Evolutionary conservation across 2,888 invertebrate genomes (phyloP).

Genomic region (Orthosia cruda): DNA sequence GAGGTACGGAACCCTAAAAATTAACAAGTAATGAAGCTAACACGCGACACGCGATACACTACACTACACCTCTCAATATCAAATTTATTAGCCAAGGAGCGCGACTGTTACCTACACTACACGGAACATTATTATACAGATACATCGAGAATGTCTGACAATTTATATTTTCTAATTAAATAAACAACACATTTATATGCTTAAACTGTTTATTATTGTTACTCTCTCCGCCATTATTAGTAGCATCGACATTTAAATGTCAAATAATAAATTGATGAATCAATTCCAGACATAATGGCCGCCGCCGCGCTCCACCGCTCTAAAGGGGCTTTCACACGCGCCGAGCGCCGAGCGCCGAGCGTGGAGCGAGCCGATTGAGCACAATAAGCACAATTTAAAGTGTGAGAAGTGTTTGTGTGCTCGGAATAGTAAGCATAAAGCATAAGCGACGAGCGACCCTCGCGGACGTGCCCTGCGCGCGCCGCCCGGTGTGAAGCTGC

Average conservation of each 20-base stretch:
- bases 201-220: neutral
- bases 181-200: neutral
- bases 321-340: conserved; percentile 4
- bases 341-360: neutral
- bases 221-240: conserved; percentile 1
- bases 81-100: neutral
- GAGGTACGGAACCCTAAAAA: too few species aligned
- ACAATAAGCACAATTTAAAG: conserved; percentile 9
- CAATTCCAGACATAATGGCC: conserved; percentile 18
- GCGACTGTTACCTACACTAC: neutral
- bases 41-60: neutral
- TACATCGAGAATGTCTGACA: too few species aligned
- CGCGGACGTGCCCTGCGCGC: neutral
- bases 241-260: conserved; percentile 18
- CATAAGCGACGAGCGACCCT: neutral
- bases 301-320: conserved; percentile 8
- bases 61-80: neutral
- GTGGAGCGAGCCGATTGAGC: neutral
- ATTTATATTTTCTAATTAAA: neutral
- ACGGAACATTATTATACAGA: too few species aligned
- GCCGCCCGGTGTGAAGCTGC: neutral
- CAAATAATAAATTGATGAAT: conserved; percentile 28
- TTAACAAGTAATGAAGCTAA: neutral
- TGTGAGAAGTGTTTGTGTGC: conserved; percentile 6
- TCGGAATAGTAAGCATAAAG: conserved; percentile 1